These are phyloP conservation scores for Diloba caeruleocephala DNA, from an alignment of 2,888 invertebrate genomes.

Conservation along the genomic window DNA sequence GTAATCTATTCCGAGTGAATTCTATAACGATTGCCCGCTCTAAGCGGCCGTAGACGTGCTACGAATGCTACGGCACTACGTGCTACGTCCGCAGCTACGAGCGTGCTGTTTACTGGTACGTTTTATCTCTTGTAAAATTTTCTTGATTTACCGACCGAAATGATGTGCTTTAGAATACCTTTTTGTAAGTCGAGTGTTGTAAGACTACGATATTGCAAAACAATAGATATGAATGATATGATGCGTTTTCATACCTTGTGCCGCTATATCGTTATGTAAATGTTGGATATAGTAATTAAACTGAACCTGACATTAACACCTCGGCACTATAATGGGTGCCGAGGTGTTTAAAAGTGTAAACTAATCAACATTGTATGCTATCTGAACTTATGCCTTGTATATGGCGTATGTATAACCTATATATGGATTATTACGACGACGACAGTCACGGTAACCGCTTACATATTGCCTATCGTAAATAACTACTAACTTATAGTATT, in stretches of 20 bases:
- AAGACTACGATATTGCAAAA: conserved; percentile 21
- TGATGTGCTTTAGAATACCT: conserved; percentile 39
- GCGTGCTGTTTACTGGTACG: conserved; percentile 43
- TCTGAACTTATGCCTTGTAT: too few species aligned
- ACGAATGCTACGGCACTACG: conserved; percentile 73
- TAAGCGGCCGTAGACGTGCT: conserved; percentile 78
- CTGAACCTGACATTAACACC: too few species aligned
- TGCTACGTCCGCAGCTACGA: conserved; percentile 56
- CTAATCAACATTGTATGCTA: too few species aligned
- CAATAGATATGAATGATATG: conserved; percentile 17
- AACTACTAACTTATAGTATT: too few species aligned
- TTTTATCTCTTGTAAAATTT: conserved; percentile 33
- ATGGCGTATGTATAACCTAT: too few species aligned
- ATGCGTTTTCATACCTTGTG: conserved; percentile 18
- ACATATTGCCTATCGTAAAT: too few species aligned
- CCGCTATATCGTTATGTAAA: conserved; percentile 3
- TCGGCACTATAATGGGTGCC: too few species aligned
- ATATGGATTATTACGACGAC: too few species aligned
- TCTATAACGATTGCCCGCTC: conserved; percentile 62
- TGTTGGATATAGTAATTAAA: neutral
- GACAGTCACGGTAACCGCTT: too few species aligned
- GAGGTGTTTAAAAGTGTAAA: too few species aligned
- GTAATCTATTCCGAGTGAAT: conserved; percentile 61
- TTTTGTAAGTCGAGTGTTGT: conserved; percentile 34
- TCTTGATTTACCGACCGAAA: conserved; percentile 33